These are phyloP conservation scores for Alectura lathami DNA, from an alignment of 2,113 vertebrate species.

Conservation along the genomic window DNA sequence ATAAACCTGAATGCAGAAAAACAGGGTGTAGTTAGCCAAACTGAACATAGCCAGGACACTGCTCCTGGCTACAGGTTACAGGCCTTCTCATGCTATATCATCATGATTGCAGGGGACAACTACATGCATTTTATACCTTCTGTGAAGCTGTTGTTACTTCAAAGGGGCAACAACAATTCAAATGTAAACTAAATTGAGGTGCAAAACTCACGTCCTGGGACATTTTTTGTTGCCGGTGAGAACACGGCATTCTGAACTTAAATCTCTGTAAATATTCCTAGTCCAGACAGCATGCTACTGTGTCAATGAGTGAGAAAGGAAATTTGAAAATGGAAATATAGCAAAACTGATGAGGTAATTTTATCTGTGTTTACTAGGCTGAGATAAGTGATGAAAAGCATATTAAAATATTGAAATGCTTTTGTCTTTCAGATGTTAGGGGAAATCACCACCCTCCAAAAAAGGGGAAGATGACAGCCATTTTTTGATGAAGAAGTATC, in stretches of 20 bases:
- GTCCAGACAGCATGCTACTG: background rate
- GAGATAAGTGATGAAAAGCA: background rate
- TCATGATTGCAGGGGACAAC: background rate
- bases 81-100: background rate
- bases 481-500: background rate
- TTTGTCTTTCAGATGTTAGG: background rate
- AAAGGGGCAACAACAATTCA: background rate
- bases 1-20: conserved; percentile 6
- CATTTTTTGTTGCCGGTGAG: background rate
- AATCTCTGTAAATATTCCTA: background rate
- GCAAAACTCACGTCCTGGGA: background rate
- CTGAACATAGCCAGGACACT: background rate
- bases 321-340: background rate
- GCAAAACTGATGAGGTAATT: background rate
- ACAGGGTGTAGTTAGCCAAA: background rate
- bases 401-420: background rate
- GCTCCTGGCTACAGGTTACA: background rate
- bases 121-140: background rate
- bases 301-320: background rate
- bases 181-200: background rate
- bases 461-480: background rate
- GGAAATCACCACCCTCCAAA: background rate
- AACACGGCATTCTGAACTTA: background rate
- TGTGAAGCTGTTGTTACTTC: background rate
- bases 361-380: background rate